These are phyloP conservation scores for Numida meleagris DNA, from an alignment of 2,113 vertebrate species.

Conservation along the genomic window DNA sequence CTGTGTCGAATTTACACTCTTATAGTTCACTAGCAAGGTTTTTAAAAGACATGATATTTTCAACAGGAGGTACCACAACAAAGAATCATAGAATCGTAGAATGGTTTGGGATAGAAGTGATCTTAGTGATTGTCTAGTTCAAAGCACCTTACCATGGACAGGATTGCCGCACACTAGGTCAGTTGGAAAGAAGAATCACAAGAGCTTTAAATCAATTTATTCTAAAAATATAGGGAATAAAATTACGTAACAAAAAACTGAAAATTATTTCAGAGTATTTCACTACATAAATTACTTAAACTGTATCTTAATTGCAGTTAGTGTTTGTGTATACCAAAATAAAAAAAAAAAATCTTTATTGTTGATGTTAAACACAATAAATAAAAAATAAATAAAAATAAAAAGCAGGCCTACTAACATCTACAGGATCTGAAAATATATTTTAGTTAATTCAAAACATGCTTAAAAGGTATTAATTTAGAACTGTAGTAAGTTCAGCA, in stretches of 20 bases:
- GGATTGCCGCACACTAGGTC: too few species aligned
- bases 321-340: too few species aligned
- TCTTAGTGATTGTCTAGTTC: too few species aligned
- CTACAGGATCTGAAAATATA: background rate
- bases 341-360: background rate
- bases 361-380: background rate
- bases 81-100: background rate
- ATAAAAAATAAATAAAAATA: background rate
- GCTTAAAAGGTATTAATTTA: background rate
- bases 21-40: background rate
- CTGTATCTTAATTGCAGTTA: background rate
- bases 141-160: too few species aligned
- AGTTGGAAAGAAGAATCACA: background rate
- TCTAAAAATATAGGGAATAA: background rate
- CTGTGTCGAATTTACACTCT: background rate
- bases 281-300: background rate
- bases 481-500: background rate
- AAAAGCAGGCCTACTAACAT: background rate
- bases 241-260: background rate
- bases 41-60: background rate
- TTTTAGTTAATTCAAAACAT: background rate
- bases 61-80: background rate
- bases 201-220: background rate
- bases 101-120: too few species aligned
- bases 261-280: background rate